Base-by-base conservation (phyloP, 2,113 vertebrate genomes). In the Pardalotus punctatus region DNA sequence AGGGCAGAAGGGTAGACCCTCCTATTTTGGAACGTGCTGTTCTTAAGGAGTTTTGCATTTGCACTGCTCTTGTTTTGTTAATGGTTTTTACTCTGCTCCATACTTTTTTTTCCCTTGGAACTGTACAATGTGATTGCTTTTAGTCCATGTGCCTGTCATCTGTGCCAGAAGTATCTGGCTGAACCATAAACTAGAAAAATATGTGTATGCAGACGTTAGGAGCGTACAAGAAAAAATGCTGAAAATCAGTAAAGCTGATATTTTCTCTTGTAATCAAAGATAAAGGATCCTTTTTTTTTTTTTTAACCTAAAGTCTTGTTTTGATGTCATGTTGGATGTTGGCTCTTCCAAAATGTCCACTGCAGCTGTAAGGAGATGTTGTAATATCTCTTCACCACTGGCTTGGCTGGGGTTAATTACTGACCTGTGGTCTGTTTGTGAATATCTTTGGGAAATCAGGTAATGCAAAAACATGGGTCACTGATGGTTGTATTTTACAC, bases 41-140 rank as follows among this genome's bases (percentile, higher is more conserved):
- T 83, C 48, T 83, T 67, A 60, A 67, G 53, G 35, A 54, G 13
- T 45, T 78, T 60, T 66, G 47, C 6, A 9, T 51, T 42, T 61
- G 24, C 21, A 2, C 23, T 27, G 35, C 50, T 69, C 27, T 72
- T 43, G 21, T 31, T 65, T 79, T 80, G 33, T 66, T 36, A 61
- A 61, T n/a, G 31, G 11, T 28, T 53, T 47, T 70, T 88, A 22
- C 20, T 74, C 11, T 31, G 11, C 27, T 73, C 35, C 12, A 1
- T 35, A 8, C 0, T 2, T 33, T 15, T 16, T 43, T 22, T 25
- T 1, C 16, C 0, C 3, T 82, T 67, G 35, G 7, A 67, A 50
- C 40, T 22, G 43, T 20, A 15, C 29, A 33, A 10, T 40, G 5
- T 45, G 66, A 50, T 8, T 71, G 35, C 31, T 90, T 87, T 72